A percentile compares a stretch with the other conserved stretches of the same genome.
These are phyloP conservation scores for Leptinotarsa defecta DNA, from an alignment of 1,140 invertebrate genomes.

Conservation along the genomic window DNA sequence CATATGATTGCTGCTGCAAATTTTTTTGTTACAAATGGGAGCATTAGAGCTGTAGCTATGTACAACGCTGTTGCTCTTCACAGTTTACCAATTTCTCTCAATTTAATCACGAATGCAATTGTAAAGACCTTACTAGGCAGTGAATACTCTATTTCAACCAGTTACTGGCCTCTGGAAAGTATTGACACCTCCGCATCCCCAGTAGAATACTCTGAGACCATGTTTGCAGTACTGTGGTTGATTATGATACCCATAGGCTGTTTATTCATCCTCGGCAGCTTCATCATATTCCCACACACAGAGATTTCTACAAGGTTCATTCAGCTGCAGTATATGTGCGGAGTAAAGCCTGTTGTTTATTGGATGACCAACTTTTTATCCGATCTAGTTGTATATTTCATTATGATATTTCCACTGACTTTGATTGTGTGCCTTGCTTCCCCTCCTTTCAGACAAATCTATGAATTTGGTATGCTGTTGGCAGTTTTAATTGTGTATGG, in stretches of 20 bases:
- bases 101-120: slow-evolving; percentile 63
- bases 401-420: slow-evolving; percentile 23
- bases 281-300: slow-evolving; percentile 61
- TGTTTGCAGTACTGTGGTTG: slow-evolving; percentile 46
- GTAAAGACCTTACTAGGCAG: slow-evolving; percentile 54
- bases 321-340: slow-evolving; percentile 69
- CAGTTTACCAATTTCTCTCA: slow-evolving; percentile 65
- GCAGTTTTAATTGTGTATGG: slow-evolving; percentile 43
- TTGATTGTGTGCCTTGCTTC: slow-evolving; percentile 18
- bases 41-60: slow-evolving; percentile 53
- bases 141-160: slow-evolving; percentile 62
- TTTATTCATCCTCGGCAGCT: slow-evolving; percentile 46
- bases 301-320: slow-evolving; percentile 61
- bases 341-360: slow-evolving; percentile 62
- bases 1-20: slow-evolving; percentile 51
- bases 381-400: slow-evolving; percentile 55
- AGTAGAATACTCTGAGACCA: slow-evolving; percentile 40
- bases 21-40: slow-evolving; percentile 50
- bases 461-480: slow-evolving; percentile 30
- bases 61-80: slow-evolving; percentile 65
- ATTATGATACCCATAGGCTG: slow-evolving; percentile 49
- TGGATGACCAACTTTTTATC: slow-evolving; percentile 64
- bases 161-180: slow-evolving; percentile 65
- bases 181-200: slow-evolving; percentile 12
- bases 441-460: not conserved